phyloP scores from a whole-genome alignment of 2,797 vertebrate species.

The Sebastes steindachneri region DNA sequence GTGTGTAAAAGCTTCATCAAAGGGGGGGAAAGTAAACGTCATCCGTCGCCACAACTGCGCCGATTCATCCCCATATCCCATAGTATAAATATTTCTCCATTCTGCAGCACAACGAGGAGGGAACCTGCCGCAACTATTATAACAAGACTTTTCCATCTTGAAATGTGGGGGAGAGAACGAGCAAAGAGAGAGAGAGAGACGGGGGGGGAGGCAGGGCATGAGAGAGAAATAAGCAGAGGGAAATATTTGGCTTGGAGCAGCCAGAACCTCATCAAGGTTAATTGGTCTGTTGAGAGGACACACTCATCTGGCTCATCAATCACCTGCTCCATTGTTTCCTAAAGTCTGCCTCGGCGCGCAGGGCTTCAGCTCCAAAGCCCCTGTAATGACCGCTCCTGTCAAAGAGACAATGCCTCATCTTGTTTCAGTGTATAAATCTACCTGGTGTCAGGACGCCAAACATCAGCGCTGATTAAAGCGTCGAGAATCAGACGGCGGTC shows the following conservation, averaged over 20 bases:
- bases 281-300: slow-evolving; percentile 85
- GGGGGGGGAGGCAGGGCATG: slow-evolving; percentile 21
- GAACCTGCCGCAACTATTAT: slow-evolving; percentile 66
- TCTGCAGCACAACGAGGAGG: slow-evolving; percentile 43
- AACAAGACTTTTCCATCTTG: slow-evolving; percentile 68
- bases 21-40: slow-evolving; percentile 47
- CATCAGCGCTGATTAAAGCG: slow-evolving; percentile 53
- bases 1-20: neutral
- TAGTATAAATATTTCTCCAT: slow-evolving; percentile 71
- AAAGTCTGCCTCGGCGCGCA: slow-evolving; percentile 47
- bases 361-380: slow-evolving; percentile 30
- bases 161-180: slow-evolving; percentile 22
- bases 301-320: slow-evolving; percentile 81
- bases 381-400: slow-evolving; percentile 69
- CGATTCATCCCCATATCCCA: slow-evolving; percentile 37
- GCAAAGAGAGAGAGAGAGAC: neutral
- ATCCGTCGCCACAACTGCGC: slow-evolving; percentile 54
- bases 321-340: slow-evolving; percentile 77
- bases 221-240: slow-evolving; percentile 69
- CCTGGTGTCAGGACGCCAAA: slow-evolving; percentile 19
- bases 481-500: neutral
- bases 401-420: slow-evolving; percentile 60
- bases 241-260: slow-evolving; percentile 83
- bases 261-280: slow-evolving; percentile 86
- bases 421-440: slow-evolving; percentile 61